These are phyloP conservation scores for Ochropacha duplaris DNA, from an alignment of 2,888 invertebrate genomes.

Conservation along the genomic window DNA sequence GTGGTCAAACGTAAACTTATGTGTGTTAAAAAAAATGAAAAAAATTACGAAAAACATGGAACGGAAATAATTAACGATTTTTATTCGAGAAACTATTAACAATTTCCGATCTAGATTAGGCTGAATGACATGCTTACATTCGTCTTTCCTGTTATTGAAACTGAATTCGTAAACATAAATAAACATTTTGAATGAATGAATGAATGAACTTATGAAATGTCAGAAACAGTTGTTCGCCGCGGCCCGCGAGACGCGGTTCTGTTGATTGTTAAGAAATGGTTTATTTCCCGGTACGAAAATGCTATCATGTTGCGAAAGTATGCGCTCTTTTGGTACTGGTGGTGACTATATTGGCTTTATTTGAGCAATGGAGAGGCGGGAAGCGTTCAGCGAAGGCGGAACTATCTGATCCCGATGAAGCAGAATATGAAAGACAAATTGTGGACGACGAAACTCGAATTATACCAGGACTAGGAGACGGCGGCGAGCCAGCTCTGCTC, in stretches of 20 bases:
- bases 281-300: slow-evolving; percentile 68
- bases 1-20: too few species aligned
- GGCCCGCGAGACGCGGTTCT: slow-evolving; percentile 34
- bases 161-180: slow-evolving; percentile 53
- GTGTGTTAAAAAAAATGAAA: too few species aligned
- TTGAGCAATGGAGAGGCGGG: slow-evolving; percentile 74
- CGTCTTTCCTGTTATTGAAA: slow-evolving; percentile 64
- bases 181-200: slow-evolving; percentile 45
- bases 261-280: slow-evolving; percentile 46
- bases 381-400: slow-evolving; percentile 51
- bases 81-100: slow-evolving; percentile 3
- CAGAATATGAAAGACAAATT: slow-evolving; percentile 77
- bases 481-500: slow-evolving; percentile 86
- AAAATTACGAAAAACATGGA: background rate
- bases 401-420: slow-evolving; percentile 40
- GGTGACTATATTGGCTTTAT: slow-evolving; percentile 57
- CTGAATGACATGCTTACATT: slow-evolving; percentile 84
- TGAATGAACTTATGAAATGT: too few species aligned
- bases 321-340: slow-evolving; percentile 55
- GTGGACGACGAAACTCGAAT: slow-evolving; percentile 85
- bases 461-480: slow-evolving; percentile 87
- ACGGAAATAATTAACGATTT: background rate
- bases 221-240: slow-evolving; percentile 52
- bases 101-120: slow-evolving; percentile 45
- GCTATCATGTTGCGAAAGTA: slow-evolving; percentile 63